phyloP scores from a whole-genome alignment of 2,888 invertebrate species.

The Sturmia bella region DNA sequence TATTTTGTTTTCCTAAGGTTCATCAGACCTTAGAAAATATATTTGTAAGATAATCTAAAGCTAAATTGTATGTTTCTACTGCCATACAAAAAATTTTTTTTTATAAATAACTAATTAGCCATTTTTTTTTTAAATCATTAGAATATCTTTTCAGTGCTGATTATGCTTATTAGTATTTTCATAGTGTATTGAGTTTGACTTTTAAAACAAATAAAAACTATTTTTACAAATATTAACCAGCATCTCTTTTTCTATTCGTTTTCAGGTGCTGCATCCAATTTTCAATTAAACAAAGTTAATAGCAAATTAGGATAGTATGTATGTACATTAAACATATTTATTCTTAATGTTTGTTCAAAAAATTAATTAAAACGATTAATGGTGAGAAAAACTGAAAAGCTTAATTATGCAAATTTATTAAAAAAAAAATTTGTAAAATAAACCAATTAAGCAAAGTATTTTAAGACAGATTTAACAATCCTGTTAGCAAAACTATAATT shows the following conservation, averaged over 20 bases:
- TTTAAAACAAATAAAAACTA: too few relatives aligned
- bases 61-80: too few relatives aligned
- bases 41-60: too few relatives aligned
- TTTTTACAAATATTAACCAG: not conserved
- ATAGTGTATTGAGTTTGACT: too few relatives aligned
- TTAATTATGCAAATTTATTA: slow-evolving; percentile 31
- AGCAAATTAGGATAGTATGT: slow-evolving; percentile 11
- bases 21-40: too few relatives aligned
- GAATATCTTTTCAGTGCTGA: too few relatives aligned
- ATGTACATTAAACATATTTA: slow-evolving; percentile 1
- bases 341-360: slow-evolving; percentile 9
- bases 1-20: too few relatives aligned
- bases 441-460: not conserved
- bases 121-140: too few relatives aligned
- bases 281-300: slow-evolving; percentile 20
- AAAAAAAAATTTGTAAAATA: not conserved
- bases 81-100: too few relatives aligned
- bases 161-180: too few relatives aligned
- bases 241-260: slow-evolving; percentile 6
- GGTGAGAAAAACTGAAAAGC: slow-evolving; percentile 7
- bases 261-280: slow-evolving; percentile 36
- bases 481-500: not conserved
- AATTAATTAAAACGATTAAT: not conserved
- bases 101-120: too few relatives aligned
- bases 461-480: slow-evolving; percentile 9